These are phyloP conservation scores for Xyrauchen texanus DNA, from an alignment of 2,113 vertebrate species.

Conservation along the genomic window DNA sequence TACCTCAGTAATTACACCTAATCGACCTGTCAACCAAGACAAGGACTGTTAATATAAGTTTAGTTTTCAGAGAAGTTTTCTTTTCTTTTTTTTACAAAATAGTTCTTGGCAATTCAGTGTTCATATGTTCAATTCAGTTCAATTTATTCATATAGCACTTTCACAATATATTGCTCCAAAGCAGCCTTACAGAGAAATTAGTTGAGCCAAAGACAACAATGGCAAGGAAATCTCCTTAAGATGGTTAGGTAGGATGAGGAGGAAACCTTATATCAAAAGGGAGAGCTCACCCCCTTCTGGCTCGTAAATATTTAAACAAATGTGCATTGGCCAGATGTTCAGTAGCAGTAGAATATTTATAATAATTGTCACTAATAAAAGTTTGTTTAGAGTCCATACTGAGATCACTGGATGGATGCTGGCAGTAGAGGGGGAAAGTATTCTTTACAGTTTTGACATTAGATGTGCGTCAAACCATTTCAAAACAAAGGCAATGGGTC, in stretches of 20 bases:
- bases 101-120: background rate
- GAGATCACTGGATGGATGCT: background rate
- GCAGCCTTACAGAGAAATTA: background rate
- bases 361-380: constrained; percentile 3
- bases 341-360: background rate
- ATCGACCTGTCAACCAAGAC: constrained; percentile 25
- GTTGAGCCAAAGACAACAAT: constrained; percentile 21
- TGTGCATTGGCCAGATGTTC: background rate
- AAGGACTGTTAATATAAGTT: constrained; percentile 32
- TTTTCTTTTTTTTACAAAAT: background rate
- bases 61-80: background rate
- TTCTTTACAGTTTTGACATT: background rate
- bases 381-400: background rate
- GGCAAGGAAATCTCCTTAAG: background rate
- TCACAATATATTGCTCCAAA: background rate
- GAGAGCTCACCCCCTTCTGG: background rate
- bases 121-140: background rate
- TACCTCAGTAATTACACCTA: constrained; percentile 40
- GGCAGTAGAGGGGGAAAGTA: background rate
- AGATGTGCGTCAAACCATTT: too few relatives aligned
- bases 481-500: too few relatives aligned
- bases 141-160: constrained; percentile 24
- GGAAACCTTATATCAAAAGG: background rate
- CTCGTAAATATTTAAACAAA: constrained; percentile 17
- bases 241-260: constrained; percentile 4